Base-by-base conservation (phyloP, 2,113 vertebrate genomes). In the Otolemur garnettii region DNA sequence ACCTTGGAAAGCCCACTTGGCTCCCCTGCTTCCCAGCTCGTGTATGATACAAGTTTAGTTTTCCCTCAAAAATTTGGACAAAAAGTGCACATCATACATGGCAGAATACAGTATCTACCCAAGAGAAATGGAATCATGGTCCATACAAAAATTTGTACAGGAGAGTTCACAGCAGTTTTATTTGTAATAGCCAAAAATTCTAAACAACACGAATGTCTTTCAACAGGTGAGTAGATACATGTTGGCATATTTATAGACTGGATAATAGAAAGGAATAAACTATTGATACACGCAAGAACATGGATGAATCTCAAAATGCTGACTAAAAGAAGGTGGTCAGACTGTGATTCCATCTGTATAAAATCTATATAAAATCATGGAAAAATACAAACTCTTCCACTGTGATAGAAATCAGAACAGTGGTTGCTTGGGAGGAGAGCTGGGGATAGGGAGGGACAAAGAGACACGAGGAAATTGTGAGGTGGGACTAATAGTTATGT, bases 351-450 rank as follows among this genome's bases (percentile, higher is more conserved):
- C n/a, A 66, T 77, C 64, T 4, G 4, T 38, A 38, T 38, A 38
- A 38, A 38, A 38, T 38, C 38, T 75, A 85, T 55, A 33, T 38
- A 82, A 62, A 83, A 62, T 35, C 28, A 21, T 22, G 12, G 69
- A 91, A 92, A 92, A 92, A 66, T 84, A 30, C 35, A n/a, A 86
- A 57, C 60, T 85, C 59, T n/a, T 69, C 53, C 68, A 72, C 64
- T 24, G 59, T 53, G 69, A 84, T 42, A 55, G 42, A 66, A 77
- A 75, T 66, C 12, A 66, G n/a, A 75, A 66, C 19, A 75, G 60
- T 59, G 22, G 42, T 8, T 18, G 35, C 87, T 33, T 53, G 42
- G 45, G 60, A 45, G 22, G 42, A 28, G 60, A n/a, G 35, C 26
- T 91, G 30, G 18, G 53, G 24, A 45, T 45, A 42, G 9, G 11